These are phyloP conservation scores for Torymus tubicola DNA, from an alignment of 2,888 invertebrate genomes.

Conservation along the genomic window DNA sequence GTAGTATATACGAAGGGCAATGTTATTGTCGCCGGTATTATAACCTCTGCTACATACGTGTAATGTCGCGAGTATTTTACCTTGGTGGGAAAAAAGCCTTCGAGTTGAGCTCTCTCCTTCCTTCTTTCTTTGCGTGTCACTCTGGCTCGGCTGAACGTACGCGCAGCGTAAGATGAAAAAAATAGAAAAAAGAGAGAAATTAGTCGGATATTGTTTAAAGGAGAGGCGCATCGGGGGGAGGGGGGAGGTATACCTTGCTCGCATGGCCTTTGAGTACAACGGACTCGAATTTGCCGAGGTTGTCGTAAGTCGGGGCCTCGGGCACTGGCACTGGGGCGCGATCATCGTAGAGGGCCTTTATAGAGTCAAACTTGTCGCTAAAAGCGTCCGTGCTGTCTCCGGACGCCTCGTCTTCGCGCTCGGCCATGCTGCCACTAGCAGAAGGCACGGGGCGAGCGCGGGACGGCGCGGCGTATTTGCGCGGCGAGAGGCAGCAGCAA, in stretches of 20 bases:
- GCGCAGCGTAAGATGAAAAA: no score
- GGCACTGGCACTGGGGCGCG: constrained; percentile 79
- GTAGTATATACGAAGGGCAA: no score
- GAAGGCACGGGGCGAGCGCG: neutral
- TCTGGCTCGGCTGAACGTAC: constrained; percentile 18
- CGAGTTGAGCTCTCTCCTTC: constrained; percentile 11
- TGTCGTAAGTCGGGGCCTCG: constrained; percentile 83
- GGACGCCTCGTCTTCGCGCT: constrained; percentile 63
- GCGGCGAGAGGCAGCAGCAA: neutral
- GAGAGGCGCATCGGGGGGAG: neutral
- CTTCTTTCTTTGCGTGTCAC: neutral
- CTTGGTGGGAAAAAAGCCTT: constrained; percentile 70
- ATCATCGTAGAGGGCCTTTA: constrained; percentile 82
- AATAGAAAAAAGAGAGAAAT: no score
- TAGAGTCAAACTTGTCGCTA: constrained; percentile 82
- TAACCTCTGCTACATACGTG: no score
- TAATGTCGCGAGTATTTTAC: constrained; percentile 58
- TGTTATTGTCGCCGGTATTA: no score
- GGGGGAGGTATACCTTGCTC: constrained; percentile 61
- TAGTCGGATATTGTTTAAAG: no score
- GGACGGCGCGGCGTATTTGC: neutral
- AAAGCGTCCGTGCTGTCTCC: constrained; percentile 78
- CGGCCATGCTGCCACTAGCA: constrained; percentile 66
- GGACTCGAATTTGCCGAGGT: constrained; percentile 81
- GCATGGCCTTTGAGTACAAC: constrained; percentile 72